A percentile compares a stretch with the other conserved stretches of the same genome.
Evolutionary conservation across 2,113 vertebrate genomes (phyloP).

Genomic region (Micromys minutus): DNA sequence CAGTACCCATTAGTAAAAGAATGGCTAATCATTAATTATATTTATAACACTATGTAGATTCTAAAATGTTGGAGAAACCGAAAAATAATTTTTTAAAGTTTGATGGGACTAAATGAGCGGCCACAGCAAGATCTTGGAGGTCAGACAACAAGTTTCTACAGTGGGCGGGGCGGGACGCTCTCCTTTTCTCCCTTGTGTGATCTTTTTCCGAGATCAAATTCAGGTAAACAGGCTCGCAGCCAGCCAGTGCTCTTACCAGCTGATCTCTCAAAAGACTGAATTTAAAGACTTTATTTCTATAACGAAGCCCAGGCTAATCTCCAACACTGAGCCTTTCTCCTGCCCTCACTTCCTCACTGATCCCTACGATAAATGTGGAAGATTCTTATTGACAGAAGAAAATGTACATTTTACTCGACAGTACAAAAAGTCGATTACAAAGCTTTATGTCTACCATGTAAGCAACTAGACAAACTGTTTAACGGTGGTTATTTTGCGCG

Average conservation of each 20-base stretch:
- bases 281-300: neutral
- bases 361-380: neutral
- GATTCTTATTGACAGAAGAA: neutral
- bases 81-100: neutral
- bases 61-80: neutral
- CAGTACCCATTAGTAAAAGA: neutral
- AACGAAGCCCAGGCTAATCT: neutral
- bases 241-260: neutral
- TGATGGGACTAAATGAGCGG: neutral
- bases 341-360: neutral
- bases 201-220: too few species aligned
- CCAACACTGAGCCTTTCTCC: neutral
- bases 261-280: neutral
- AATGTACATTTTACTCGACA: neutral
- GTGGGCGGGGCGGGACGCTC: neutral
- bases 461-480: neutral
- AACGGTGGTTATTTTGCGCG: neutral
- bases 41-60: neutral
- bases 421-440: neutral
- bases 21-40: neutral
- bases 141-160: neutral
- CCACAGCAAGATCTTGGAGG: neutral
- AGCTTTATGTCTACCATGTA: neutral
- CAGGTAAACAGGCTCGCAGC: neutral
- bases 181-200: neutral